Evolutionary conservation across 1,140 invertebrate species (phyloP).

Genomic region (Zaprionus capensis): DNA sequence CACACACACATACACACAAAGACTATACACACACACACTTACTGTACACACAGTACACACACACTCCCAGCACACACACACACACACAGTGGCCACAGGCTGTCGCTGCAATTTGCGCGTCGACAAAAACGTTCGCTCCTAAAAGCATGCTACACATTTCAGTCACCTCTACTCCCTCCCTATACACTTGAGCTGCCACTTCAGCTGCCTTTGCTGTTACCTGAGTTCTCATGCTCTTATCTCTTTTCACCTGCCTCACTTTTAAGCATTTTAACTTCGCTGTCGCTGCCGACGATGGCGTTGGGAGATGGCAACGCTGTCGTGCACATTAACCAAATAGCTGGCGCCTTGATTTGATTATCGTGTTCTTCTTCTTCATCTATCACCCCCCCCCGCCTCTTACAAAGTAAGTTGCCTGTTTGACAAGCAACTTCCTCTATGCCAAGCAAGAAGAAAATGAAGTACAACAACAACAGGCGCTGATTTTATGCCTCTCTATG

Average conservation of each 20-base stretch:
- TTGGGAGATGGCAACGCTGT: slow-evolving; percentile 48
- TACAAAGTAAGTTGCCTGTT: slow-evolving; percentile 55
- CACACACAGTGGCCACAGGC: slow-evolving; percentile 47
- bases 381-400: background rate
- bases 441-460: slow-evolving; percentile 15
- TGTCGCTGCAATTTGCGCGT: slow-evolving; percentile 77
- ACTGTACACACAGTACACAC: background rate
- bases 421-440: slow-evolving; percentile 76
- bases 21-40: slow-evolving; percentile 16
- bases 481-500: slow-evolving; percentile 20
- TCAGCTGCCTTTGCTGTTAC: background rate
- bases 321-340: slow-evolving; percentile 82
- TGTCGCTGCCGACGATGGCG: slow-evolving; percentile 11
- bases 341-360: slow-evolving; percentile 82
- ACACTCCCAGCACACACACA: slow-evolving; percentile 24
- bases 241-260: slow-evolving; percentile 67
- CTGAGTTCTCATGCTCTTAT: slow-evolving; percentile 51
- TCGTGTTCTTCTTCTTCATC: slow-evolving; percentile 52
- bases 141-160: slow-evolving; percentile 73
- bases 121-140: slow-evolving; percentile 61
- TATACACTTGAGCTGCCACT: background rate
- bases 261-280: slow-evolving; percentile 68
- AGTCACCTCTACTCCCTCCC: background rate
- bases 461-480: slow-evolving; percentile 27
- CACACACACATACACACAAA: slow-evolving; percentile 25